phyloP scores from a whole-genome alignment of 2,888 invertebrate species.

The Leptopterna dolabrata region DNA sequence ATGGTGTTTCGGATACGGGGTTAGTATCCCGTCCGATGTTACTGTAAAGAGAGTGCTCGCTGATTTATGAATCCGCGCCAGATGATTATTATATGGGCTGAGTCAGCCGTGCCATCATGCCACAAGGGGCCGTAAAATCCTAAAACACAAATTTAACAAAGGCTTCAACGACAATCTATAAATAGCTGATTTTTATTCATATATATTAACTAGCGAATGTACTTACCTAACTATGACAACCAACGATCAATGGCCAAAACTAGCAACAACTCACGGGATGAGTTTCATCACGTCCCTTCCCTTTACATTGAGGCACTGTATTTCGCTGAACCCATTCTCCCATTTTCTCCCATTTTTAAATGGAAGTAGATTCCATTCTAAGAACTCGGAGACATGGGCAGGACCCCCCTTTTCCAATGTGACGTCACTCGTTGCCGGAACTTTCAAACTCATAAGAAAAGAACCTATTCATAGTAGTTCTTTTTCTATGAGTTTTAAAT shows the following conservation, averaged over 20 bases:
- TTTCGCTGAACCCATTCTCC: not conserved
- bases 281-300: not conserved
- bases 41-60: not conserved
- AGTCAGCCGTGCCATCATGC: not conserved
- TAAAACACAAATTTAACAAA: not conserved
- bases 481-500: too few relatives aligned
- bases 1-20: constrained; percentile 23
- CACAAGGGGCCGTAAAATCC: not conserved
- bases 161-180: not conserved
- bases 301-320: not conserved
- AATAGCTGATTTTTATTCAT: not conserved
- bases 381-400: too few relatives aligned
- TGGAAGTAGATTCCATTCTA: too few relatives aligned
- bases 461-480: too few relatives aligned
- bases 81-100: not conserved
- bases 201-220: not conserved
- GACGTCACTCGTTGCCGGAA: too few relatives aligned
- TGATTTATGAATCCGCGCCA: not conserved
- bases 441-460: too few relatives aligned
- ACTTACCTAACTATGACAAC: not conserved
- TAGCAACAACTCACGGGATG: not conserved
- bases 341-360: too few relatives aligned
- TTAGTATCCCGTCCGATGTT: not conserved
- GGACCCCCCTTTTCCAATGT: too few relatives aligned
- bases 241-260: not conserved